phyloP scores from a whole-genome alignment of 2,113 vertebrate genomes.

The Percopsis transmontana region DNA sequence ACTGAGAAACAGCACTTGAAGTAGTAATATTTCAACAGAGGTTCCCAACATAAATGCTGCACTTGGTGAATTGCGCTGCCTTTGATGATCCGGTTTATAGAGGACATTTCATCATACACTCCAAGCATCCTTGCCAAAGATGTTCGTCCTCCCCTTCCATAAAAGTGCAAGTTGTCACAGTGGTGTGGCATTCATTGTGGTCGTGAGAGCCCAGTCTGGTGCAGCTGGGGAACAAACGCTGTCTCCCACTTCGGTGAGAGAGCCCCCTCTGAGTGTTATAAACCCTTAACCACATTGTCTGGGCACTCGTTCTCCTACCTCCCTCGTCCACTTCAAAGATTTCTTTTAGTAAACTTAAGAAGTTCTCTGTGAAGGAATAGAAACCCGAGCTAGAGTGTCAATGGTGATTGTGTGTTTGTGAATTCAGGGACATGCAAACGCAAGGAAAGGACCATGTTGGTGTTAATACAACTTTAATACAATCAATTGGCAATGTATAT shows the following conservation, averaged over 20 bases:
- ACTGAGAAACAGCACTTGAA: slow-evolving; percentile 43
- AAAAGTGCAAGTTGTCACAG: slow-evolving; percentile 72
- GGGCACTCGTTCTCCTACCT: slow-evolving; percentile 42
- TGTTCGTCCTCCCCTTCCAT: slow-evolving; percentile 58
- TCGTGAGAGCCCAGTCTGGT: slow-evolving; percentile 41
- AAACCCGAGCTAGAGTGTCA: slow-evolving; percentile 42
- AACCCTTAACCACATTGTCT: slow-evolving; percentile 46
- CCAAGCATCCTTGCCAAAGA: slow-evolving; percentile 37
- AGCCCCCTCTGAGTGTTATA: slow-evolving; percentile 47
- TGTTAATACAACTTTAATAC: neutral
- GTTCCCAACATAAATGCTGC: slow-evolving; percentile 44
- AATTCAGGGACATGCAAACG: slow-evolving; percentile 12
- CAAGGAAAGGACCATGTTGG: neutral
- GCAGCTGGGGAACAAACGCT: slow-evolving; percentile 48
- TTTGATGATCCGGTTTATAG: slow-evolving; percentile 69
- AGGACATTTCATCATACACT: slow-evolving; percentile 46
- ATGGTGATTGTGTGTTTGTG: slow-evolving; percentile 19
- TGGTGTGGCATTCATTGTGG: slow-evolving; percentile 64
- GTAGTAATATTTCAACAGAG: slow-evolving; percentile 46
- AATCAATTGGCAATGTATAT: neutral
- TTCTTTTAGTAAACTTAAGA: slow-evolving; percentile 24
- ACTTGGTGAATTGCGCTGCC: slow-evolving; percentile 45
- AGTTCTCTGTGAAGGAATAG: slow-evolving; percentile 32
- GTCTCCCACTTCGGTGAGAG: slow-evolving; percentile 40
- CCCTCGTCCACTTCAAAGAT: slow-evolving; percentile 57